Evolutionary conservation across 2,888 invertebrate species (phyloP).

Genomic region (Caenorhabditis sp.): DNA sequence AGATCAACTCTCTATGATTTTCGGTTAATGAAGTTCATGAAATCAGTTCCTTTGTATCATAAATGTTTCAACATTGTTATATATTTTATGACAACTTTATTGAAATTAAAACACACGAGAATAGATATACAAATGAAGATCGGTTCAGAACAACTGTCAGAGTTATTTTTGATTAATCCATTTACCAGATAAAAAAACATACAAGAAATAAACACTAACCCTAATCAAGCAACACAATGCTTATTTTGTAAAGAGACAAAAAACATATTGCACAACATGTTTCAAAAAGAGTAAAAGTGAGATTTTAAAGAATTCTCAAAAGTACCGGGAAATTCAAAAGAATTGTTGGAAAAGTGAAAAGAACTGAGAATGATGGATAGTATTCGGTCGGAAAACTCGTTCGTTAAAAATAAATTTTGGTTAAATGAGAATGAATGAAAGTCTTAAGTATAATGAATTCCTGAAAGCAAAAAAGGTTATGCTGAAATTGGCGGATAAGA

Average conservation of each 20-base stretch:
- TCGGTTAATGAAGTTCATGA: too few relatives aligned
- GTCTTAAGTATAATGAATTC: background rate
- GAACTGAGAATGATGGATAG: background rate
- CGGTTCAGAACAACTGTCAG: background rate
- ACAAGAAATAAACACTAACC: background rate
- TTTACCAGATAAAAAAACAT: background rate
- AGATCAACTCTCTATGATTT: too few relatives aligned
- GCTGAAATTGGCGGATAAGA: background rate
- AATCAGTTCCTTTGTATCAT: too few relatives aligned
- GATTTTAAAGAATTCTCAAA: background rate
- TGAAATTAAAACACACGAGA: background rate
- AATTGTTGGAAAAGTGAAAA: background rate
- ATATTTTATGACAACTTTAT: background rate
- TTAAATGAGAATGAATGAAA: background rate
- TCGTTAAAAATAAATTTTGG: background rate
- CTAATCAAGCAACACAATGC: background rate
- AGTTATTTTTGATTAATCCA: background rate
- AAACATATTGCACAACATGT: background rate
- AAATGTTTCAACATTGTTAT: too few relatives aligned
- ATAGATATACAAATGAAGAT: background rate
- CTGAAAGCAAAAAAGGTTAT: background rate
- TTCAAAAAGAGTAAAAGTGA: background rate
- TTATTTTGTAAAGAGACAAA: too few relatives aligned
- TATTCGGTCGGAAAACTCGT: too few relatives aligned
- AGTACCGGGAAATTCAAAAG: background rate